phyloP scores from a whole-genome alignment of 2,797 vertebrate genomes.

The Siniperca scherzeri region DNA sequence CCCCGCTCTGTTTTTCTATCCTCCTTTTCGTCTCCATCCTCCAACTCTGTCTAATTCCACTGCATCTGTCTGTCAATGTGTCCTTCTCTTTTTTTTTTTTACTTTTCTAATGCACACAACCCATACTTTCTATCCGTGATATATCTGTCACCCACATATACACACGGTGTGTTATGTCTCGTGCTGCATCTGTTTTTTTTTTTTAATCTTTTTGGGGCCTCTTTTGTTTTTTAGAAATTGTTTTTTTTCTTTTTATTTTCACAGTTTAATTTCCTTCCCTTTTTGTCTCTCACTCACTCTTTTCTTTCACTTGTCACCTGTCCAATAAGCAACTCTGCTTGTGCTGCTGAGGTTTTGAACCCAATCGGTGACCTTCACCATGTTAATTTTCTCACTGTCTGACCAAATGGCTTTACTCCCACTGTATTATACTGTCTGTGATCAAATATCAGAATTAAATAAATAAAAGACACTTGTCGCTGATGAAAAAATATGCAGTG shows the following conservation, averaged over 20 bases:
- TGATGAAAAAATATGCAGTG: conserved; percentile 1
- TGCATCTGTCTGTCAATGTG: conserved; percentile 40
- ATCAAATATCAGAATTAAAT: conserved; percentile 12
- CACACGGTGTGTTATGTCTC: not conserved
- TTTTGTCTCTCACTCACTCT: not conserved
- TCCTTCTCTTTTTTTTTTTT: not conserved
- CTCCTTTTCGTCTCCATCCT: conserved; percentile 20
- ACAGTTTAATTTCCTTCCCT: not conserved
- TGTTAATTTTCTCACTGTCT: not conserved
- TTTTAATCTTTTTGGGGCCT: not conserved
- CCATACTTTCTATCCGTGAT: not conserved
- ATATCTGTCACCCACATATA: not conserved
- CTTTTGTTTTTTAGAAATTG: not conserved
- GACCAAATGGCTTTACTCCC: not conserved
- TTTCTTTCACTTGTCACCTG: conserved; percentile 22
- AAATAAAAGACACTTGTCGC: not conserved
- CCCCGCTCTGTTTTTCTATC: conserved; percentile 17
- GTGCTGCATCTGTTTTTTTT: not conserved
- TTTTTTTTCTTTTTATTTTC: too few relatives aligned
- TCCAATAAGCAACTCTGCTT: not conserved
- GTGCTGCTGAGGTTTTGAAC: conserved; percentile 3
- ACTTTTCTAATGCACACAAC: not conserved
- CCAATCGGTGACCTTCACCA: too few relatives aligned
- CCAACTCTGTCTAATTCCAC: conserved; percentile 46
- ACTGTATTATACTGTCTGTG: not conserved